Evolutionary conservation across 1,140 invertebrate species (phyloP).

Genomic region (Eriosoma lanigerum): DNA sequence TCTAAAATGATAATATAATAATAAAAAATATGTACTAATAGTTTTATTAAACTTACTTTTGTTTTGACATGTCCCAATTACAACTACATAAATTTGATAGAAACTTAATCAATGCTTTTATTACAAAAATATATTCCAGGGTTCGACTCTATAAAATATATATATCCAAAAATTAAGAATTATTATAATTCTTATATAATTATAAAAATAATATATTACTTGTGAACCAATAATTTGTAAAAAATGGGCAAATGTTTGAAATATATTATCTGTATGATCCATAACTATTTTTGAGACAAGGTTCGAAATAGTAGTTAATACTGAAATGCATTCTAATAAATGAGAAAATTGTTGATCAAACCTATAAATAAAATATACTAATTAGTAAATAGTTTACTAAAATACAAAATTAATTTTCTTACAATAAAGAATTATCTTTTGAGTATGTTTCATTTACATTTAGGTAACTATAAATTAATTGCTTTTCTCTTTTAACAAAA

Average conservation of each 20-base stretch:
- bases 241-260: constrained; percentile 37
- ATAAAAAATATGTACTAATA: not conserved
- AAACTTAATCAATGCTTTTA: constrained; percentile 25
- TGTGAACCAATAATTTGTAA: constrained; percentile 42
- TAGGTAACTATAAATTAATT: constrained; percentile 34
- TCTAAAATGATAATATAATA: not conserved
- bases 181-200: no score
- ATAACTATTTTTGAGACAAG: constrained; percentile 22
- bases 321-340: constrained; percentile 45
- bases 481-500: constrained; percentile 43
- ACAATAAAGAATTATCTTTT: constrained; percentile 3
- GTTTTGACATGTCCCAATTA: constrained; percentile 23
- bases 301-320: constrained; percentile 35
- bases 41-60: constrained; percentile 19
- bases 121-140: constrained; percentile 4
- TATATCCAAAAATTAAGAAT: not conserved
- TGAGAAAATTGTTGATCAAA: constrained; percentile 44
- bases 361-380: not conserved
- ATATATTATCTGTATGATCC: constrained; percentile 1
- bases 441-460: not conserved
- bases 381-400: not conserved
- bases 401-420: not conserved
- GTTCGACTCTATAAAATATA: constrained; percentile 28
- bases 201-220: constrained; percentile 22
- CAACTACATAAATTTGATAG: constrained; percentile 30